Conservation (phyloP, 2,113 vertebrate species). For the Grus americana region DNA sequence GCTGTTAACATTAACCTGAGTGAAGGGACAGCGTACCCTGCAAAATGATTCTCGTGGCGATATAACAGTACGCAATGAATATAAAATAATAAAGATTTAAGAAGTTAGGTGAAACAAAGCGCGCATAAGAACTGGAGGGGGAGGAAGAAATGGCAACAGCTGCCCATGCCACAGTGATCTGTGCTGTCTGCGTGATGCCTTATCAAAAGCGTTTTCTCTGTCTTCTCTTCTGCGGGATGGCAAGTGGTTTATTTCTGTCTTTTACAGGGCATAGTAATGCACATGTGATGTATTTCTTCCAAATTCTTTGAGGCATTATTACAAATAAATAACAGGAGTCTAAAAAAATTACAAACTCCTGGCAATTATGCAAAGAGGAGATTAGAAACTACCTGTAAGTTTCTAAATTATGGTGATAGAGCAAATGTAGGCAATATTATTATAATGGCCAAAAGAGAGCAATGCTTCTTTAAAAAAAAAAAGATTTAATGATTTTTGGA, state of each 20-base stretch:
- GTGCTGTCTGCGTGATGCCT: rapidly evolving
- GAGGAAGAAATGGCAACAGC: neutral
- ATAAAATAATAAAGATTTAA: neutral
- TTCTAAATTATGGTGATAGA: neutral
- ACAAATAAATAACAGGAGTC: neutral
- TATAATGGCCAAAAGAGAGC: neutral
- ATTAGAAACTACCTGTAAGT: neutral
- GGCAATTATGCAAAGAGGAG: neutral
- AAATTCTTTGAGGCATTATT: neutral
- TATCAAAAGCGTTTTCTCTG: neutral
- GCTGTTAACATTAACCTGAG: neutral
- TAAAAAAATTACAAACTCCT: neutral
- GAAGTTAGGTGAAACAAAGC: neutral
- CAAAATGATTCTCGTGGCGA: neutral
- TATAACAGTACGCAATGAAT: neutral
- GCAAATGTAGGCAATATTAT: neutral
- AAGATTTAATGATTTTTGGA: neutral
- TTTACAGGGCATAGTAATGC: neutral
- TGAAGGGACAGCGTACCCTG: neutral
- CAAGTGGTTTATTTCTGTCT: neutral
- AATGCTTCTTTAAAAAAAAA: neutral
- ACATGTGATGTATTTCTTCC: neutral
- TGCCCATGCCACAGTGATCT: neutral
- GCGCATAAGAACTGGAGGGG: neutral
- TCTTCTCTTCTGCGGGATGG: neutral